A percentile compares a stretch with the other conserved stretches of the same genome.
These are phyloP conservation scores for Conomelus anceps DNA, from an alignment of 2,888 invertebrate species.

Conservation along the genomic window DNA sequence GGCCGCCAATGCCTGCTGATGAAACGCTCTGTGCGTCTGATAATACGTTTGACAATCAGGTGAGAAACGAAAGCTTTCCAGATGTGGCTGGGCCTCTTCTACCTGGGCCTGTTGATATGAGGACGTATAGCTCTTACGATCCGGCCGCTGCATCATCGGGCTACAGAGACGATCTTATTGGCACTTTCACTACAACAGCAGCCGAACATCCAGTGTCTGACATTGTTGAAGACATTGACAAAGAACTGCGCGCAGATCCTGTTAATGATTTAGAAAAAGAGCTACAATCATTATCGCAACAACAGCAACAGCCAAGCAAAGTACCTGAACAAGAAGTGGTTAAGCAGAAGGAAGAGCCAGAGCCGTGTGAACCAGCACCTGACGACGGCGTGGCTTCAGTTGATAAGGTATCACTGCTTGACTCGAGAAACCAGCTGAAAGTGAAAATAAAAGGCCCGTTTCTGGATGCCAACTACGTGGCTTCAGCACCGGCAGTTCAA, in stretches of 20 bases:
- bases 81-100: conserved; percentile 47
- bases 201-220: conserved; percentile 62
- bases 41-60: conserved; percentile 27
- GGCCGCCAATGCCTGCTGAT: conserved; percentile 48
- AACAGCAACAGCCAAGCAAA: conserved; percentile 25
- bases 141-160: conserved; percentile 50
- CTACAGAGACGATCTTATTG: conserved; percentile 41
- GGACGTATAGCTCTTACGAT: conserved; percentile 67
- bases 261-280: conserved; percentile 49
- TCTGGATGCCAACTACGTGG: conserved; percentile 64
- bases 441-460: conserved; percentile 87
- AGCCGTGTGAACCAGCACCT: background rate
- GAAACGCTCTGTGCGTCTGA: conserved; percentile 37
- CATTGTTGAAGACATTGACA: conserved; percentile 62
- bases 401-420: conserved; percentile 57
- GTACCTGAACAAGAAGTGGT: conserved; percentile 21
- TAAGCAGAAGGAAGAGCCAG: conserved; percentile 20
- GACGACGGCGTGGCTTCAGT: conserved; percentile 7
- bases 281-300: conserved; percentile 23
- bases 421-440: conserved; percentile 78
- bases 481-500: conserved; percentile 53
- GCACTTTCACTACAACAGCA: conserved; percentile 33
- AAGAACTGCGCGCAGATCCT: conserved; percentile 62
- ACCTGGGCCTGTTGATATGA: conserved; percentile 85
- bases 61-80: conserved; percentile 33